These are phyloP conservation scores for Bos javanicus DNA, from an alignment of 2,113 vertebrate species.

Conservation along the genomic window DNA sequence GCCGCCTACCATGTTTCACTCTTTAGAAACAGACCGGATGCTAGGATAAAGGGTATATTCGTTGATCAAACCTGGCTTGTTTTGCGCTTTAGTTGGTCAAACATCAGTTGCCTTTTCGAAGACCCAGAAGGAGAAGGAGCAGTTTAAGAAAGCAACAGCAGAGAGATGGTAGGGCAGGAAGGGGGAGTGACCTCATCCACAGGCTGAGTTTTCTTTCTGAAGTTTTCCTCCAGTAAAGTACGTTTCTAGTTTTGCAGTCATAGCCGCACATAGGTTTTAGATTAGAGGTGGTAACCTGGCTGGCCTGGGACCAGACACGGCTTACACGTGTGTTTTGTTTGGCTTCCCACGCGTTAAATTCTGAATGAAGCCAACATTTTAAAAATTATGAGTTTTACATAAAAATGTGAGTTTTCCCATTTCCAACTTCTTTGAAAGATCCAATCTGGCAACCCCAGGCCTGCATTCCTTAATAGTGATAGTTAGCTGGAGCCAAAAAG, in stretches of 20 bases:
- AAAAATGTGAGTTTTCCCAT: conserved; percentile 42
- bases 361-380: conserved; percentile 39
- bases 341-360: conserved; percentile 7
- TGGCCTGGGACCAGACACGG: neutral
- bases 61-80: neutral
- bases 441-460: neutral
- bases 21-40: conserved; percentile 40
- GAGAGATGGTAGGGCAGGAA: neutral
- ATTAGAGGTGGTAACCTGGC: neutral
- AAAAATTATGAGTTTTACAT: conserved; percentile 32
- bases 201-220: neutral
- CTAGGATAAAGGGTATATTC: conserved; percentile 13
- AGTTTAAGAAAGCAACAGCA: neutral
- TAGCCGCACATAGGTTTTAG: conserved; percentile 9
- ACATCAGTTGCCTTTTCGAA: neutral
- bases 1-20: neutral
- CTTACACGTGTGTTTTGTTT: conserved; percentile 23
- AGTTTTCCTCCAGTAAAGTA: neutral
- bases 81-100: neutral
- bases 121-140: neutral
- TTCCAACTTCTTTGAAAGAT: conserved; percentile 43
- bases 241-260: conserved; percentile 8
- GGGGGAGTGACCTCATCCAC: neutral
- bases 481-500: neutral
- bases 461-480: neutral